Evolutionary conservation across 1,140 invertebrate genomes (phyloP), one percentile per base, ranked within the genome.

Genomic region (Metaphire vulgaris): DNA sequence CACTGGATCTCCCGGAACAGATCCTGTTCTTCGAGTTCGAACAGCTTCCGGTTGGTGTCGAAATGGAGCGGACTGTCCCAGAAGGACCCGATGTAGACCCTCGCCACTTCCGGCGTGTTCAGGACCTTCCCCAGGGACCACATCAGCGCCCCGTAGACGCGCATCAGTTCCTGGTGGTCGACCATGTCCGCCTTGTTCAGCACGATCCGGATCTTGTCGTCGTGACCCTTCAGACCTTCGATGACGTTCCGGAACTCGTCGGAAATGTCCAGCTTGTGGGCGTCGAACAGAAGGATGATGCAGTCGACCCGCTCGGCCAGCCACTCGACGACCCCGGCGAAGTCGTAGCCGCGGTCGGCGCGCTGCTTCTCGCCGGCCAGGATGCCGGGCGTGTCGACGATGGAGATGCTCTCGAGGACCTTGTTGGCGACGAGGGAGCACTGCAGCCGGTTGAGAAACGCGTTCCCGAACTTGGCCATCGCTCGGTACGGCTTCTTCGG

Each of bases 261-360:
- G 2, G 96, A 98, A 83, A 99, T 99, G 84, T 99, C 97, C 26
- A 99, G 88, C 86, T 99, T 99, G 87, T 99, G 97, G 31, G 97
- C 97, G 88, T 99, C 97, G 85, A 99, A 99, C 14, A 99, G 88
- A n/a, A 99, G 87, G 82, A 99, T 95, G 79, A 99, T 99, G 81
- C 96, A 90, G 83, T 99, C 97, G 0, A 98, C 96, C 76, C 97
- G 88, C 84, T 99, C 97, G 0, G 97, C 97, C 87, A 99, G 98
- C 97, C 97, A 99, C 87, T 99, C 95, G 34, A 99, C 86, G 16
- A 99, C 96, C n/a, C 95, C 96, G 31, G 96, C 95, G 83, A 99
- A 99, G 83, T 98, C 95, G 85, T 99, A 99, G 0, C 97, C 97
- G 82, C 97, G 88, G 85, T 99, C 96, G 0, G 97, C 93, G 77